Evolutionary conservation across 2,888 invertebrate species (phyloP).

Genomic region (Epiblema foenella): DNA sequence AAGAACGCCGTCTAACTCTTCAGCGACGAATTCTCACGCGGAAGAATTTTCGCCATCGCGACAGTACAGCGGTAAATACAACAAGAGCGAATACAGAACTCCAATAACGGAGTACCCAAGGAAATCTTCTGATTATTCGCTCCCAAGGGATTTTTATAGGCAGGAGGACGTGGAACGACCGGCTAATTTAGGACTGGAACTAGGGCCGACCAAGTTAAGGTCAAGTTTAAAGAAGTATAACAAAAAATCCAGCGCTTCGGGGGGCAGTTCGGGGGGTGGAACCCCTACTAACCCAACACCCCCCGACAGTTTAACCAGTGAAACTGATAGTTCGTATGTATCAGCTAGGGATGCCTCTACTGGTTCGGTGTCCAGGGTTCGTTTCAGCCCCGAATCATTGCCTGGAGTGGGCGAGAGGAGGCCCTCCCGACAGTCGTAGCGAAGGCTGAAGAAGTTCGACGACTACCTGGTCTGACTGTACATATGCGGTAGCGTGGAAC

Average conservation of each 20-base stretch:
- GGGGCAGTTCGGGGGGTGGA: slow-evolving; percentile 86
- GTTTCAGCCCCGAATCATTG: slow-evolving; percentile 91
- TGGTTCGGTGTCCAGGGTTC: slow-evolving; percentile 89
- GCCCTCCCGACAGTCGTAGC: slow-evolving; percentile 76
- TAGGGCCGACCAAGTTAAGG: slow-evolving; percentile 88
- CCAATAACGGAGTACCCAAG: slow-evolving; percentile 73
- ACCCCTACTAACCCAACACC: slow-evolving; percentile 94
- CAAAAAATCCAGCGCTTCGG: slow-evolving; percentile 82
- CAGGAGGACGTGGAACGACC: slow-evolving; percentile 78
- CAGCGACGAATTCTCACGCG: slow-evolving; percentile 82
- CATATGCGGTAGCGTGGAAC: slow-evolving; percentile 52
- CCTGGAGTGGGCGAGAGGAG: slow-evolving; percentile 78
- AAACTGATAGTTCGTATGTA: slow-evolving; percentile 93
- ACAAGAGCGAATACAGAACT: slow-evolving; percentile 65
- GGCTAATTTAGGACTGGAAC: slow-evolving; percentile 85
- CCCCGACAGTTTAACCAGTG: slow-evolving; percentile 93
- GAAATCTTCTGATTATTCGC: slow-evolving; percentile 69
- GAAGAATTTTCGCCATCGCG: slow-evolving; percentile 78
- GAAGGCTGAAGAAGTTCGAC: slow-evolving; percentile 78
- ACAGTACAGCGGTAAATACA: slow-evolving; percentile 61
- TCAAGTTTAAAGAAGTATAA: slow-evolving; percentile 91
- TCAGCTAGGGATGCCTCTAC: slow-evolving; percentile 91
- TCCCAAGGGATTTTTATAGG: slow-evolving; percentile 73
- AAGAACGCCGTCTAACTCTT: slow-evolving; percentile 91
- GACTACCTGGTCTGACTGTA: slow-evolving; percentile 78